These are phyloP conservation scores for Hermaeophaga mercurialis DNA, from an alignment of 2,888 invertebrate genomes.

Conservation along the genomic window DNA sequence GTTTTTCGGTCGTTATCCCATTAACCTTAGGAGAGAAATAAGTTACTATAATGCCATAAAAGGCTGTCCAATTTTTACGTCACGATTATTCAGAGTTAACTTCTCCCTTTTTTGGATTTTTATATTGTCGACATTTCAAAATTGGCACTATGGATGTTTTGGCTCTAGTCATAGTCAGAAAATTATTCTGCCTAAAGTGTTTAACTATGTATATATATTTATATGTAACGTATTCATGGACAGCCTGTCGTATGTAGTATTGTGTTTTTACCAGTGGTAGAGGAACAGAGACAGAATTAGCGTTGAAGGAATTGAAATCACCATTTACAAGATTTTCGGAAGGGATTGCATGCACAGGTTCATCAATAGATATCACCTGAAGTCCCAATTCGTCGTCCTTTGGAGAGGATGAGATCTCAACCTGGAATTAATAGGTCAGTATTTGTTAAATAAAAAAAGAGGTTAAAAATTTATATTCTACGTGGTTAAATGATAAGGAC, in stretches of 20 bases:
- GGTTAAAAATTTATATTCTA: too few relatives aligned
- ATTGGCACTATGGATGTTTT: too few relatives aligned
- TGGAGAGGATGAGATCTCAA: conserved; percentile 38
- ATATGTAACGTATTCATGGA: too few relatives aligned
- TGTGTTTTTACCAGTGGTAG: conserved; percentile 40
- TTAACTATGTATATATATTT: too few relatives aligned
- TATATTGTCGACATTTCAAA: too few relatives aligned
- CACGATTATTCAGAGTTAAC: too few relatives aligned
- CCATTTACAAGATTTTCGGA: conserved; percentile 55
- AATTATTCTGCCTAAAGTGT: too few relatives aligned
- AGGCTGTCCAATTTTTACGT: too few relatives aligned
- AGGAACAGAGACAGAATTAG: conserved; percentile 34
- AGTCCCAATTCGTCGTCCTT: conserved; percentile 52
- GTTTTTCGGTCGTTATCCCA: conserved; percentile 49
- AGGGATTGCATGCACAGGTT: conserved; percentile 53
- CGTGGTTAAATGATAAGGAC: conserved; percentile 11
- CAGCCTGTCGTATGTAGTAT: too few relatives aligned
- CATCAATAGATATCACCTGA: conserved; percentile 56
- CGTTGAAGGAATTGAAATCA: conserved; percentile 48
- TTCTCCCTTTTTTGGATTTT: too few relatives aligned
- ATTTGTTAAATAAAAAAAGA: not conserved
- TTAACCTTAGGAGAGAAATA: conserved; percentile 43
- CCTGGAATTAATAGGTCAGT: conserved; percentile 43
- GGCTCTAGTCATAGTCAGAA: too few relatives aligned
- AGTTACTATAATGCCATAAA: conserved; percentile 2